These are phyloP conservation scores for Nebria brevicollis DNA, from an alignment of 2,888 invertebrate genomes.

Conservation along the genomic window DNA sequence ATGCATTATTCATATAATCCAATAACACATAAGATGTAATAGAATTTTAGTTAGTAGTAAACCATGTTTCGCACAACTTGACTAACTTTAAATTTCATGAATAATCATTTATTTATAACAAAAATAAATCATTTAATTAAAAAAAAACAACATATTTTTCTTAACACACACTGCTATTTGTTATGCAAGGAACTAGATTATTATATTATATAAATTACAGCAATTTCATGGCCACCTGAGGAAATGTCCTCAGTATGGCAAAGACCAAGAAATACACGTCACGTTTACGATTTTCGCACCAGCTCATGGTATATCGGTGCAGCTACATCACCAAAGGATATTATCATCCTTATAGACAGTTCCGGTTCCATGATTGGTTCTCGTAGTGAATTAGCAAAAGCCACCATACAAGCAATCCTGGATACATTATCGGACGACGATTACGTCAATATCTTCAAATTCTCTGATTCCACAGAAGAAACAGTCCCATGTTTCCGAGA, in stretches of 20 bases:
- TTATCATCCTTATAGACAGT: conserved; percentile 92
- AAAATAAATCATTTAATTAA: background rate
- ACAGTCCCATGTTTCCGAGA: conserved; percentile 92
- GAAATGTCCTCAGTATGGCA: conserved; percentile 68
- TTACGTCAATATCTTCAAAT: conserved; percentile 94
- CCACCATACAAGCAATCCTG: conserved; percentile 88
- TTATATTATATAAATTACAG: conserved; percentile 59
- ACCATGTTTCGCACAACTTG: too few relatives aligned
- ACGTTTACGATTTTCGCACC: conserved; percentile 93
- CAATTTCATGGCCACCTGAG: conserved; percentile 86
- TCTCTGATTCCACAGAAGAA: conserved; percentile 84
- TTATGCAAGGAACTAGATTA: background rate
- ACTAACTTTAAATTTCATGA: background rate
- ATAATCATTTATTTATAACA: background rate
- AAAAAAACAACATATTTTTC: background rate
- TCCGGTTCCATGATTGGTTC: conserved; percentile 90
- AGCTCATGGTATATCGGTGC: conserved; percentile 97
- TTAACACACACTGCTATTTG: background rate
- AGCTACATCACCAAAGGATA: conserved; percentile 96
- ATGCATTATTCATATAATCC: too few relatives aligned
- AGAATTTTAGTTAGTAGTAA: too few relatives aligned
- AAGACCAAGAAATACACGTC: conserved; percentile 79
- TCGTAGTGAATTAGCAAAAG: conserved; percentile 84
- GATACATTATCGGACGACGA: conserved; percentile 97
- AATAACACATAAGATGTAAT: too few relatives aligned